Percentiles rank a stretch among this genome's conserved stretches.
Conservation (phyloP, 2,888 invertebrate genomes). For the Onthophagus sagittarius region DNA sequence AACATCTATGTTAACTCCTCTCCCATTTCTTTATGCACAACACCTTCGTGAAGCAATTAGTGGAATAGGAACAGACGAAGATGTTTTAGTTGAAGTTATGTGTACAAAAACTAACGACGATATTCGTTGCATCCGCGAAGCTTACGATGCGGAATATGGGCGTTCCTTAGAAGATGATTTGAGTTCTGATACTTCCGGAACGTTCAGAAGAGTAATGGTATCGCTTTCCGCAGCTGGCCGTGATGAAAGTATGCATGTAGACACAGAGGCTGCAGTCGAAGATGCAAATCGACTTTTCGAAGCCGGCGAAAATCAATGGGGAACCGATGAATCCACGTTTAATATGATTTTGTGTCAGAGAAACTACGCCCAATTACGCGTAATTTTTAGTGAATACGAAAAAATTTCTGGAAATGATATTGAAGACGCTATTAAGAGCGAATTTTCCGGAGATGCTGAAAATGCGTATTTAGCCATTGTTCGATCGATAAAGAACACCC, state of each 20-base stretch:
- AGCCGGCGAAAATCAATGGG: constrained; percentile 64
- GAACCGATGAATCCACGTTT: constrained; percentile 83
- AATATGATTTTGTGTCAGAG: constrained; percentile 78
- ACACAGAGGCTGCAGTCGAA: constrained; percentile 66
- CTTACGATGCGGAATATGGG: constrained; percentile 73
- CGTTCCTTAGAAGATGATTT: constrained; percentile 75
- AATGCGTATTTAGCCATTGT: constrained; percentile 75
- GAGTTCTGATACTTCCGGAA: constrained; percentile 84
- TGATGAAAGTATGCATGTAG: constrained; percentile 73
- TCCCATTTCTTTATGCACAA: constrained; percentile 74
- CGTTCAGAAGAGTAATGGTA: constrained; percentile 84
- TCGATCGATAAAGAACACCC: constrained; percentile 70
- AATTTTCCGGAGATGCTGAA: constrained; percentile 77
- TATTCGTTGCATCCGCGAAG: constrained; percentile 71
- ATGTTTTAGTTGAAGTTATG: constrained; percentile 81
- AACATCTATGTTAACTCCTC: constrained; percentile 69
- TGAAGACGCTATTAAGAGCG: constrained; percentile 70
- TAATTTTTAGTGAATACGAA: constrained; percentile 62
- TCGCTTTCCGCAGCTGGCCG: constrained; percentile 80
- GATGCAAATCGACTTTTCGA: constrained; percentile 78
- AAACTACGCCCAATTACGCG: constrained; percentile 60
- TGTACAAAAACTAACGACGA: constrained; percentile 83
- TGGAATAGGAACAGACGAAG: constrained; percentile 86
- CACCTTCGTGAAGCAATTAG: constrained; percentile 83
- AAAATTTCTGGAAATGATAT: constrained; percentile 71